phyloP scores from a whole-genome alignment of 2,888 invertebrate species.

The Diaphora mendica region DNA sequence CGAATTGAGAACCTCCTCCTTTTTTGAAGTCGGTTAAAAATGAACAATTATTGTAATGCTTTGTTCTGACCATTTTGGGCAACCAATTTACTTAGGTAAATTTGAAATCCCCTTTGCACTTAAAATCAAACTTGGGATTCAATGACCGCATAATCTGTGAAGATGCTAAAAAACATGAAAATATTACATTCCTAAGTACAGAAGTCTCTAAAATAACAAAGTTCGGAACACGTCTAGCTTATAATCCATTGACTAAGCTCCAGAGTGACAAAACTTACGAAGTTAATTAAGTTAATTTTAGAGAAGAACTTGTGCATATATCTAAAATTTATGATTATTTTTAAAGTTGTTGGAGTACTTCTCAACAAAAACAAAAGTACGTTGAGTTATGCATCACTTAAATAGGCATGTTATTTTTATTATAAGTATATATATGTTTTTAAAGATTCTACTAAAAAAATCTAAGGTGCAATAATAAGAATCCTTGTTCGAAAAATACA shows the following conservation, averaged over 20 bases:
- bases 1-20: too few species aligned
- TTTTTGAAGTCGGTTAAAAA: too few species aligned
- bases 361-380: too few species aligned
- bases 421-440: too few species aligned
- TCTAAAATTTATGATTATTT: background rate
- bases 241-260: slow-evolving; percentile 21
- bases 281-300: slow-evolving; percentile 1
- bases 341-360: background rate
- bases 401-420: too few species aligned
- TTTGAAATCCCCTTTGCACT: background rate
- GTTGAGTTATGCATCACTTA: too few species aligned
- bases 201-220: background rate
- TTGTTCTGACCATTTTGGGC: too few species aligned
- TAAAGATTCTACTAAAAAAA: too few species aligned
- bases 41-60: too few species aligned
- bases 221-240: slow-evolving; percentile 7
- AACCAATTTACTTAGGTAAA: background rate
- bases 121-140: background rate
- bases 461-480: too few species aligned
- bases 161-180: background rate
- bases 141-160: background rate
- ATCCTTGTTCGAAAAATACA: too few species aligned
- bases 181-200: background rate
- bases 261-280: slow-evolving; percentile 40
- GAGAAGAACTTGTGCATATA: background rate